phyloP scores from a whole-genome alignment of 1,140 invertebrate genomes.

The Drosophila prosaltans region DNA sequence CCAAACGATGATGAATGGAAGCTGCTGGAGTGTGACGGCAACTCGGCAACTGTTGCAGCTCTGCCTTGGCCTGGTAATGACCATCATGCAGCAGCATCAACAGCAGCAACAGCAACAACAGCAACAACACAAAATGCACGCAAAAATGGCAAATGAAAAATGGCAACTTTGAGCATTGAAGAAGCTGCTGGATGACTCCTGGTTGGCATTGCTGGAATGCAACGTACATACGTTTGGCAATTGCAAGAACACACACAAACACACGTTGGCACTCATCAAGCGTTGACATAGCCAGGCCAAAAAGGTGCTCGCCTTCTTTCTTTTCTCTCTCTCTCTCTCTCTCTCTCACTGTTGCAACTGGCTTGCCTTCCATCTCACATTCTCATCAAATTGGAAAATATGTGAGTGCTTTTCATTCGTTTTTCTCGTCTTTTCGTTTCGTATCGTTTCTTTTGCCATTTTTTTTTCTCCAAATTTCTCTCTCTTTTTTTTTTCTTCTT shows the following conservation, averaged over 20 bases:
- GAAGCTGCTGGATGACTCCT: neutral
- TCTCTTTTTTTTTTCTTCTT: neutral
- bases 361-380: neutral
- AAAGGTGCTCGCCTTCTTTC: neutral
- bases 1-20: constrained; percentile 56
- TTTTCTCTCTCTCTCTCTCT: constrained; percentile 18
- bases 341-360: neutral
- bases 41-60: constrained; percentile 44
- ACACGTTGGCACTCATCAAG: neutral
- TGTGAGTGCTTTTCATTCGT: constrained; percentile 69
- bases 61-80: constrained; percentile 35
- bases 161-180: constrained; percentile 23
- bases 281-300: constrained; percentile 12
- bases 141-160: constrained; percentile 52
- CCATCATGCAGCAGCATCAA: constrained; percentile 31
- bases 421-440: constrained; percentile 16
- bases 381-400: constrained; percentile 75
- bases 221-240: constrained; percentile 36
- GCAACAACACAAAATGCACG: constrained; percentile 31
- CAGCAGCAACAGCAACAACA: constrained; percentile 15
- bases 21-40: constrained; percentile 14
- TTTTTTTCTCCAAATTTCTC: neutral
- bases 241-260: constrained; percentile 24
- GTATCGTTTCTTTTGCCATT: neutral
- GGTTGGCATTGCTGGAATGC: constrained; percentile 29